Evolutionary conservation across 1,140 invertebrate genomes (phyloP).

Genomic region (Lepidurus arcticus): DNA sequence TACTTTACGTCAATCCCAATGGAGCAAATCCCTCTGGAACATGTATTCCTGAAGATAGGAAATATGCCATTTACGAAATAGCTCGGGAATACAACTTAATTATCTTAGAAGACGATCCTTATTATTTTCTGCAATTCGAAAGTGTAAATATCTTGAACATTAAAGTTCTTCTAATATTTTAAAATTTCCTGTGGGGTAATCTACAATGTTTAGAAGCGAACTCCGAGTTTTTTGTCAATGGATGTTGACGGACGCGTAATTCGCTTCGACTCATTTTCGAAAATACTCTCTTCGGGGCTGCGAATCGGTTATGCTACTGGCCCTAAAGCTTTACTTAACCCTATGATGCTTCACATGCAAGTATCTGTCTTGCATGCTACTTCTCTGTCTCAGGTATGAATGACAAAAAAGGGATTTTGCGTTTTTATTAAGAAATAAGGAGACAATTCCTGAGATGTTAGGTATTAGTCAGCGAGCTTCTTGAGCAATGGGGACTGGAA

Average conservation of each 20-base stretch:
- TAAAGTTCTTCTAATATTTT: not conserved
- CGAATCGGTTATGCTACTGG: conserved; percentile 66
- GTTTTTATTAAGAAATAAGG: not conserved
- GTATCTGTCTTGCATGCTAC: conserved; percentile 65
- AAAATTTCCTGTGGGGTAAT: not conserved
- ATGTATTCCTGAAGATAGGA: conserved; percentile 57
- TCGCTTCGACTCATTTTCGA: conserved; percentile 72
- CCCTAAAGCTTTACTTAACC: conserved; percentile 53
- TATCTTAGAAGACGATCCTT: conserved; percentile 76
- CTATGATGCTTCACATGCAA: conserved; percentile 63
- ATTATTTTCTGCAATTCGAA: conserved; percentile 66
- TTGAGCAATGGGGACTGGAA: conserved; percentile 56
- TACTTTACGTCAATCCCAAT: conserved; percentile 45
- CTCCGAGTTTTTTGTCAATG: conserved; percentile 64
- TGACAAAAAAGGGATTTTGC: not conserved
- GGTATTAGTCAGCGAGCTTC: conserved; percentile 57
- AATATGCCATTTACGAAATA: conserved; percentile 64
- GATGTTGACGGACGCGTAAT: conserved; percentile 70
- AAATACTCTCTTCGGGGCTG: conserved; percentile 66
- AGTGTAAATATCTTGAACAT: conserved; percentile 40
- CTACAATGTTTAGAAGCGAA: conserved; percentile 47
- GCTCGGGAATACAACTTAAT: conserved; percentile 68
- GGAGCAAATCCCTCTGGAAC: conserved; percentile 65
- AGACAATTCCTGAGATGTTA: conserved; percentile 40
- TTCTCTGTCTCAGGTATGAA: conserved; percentile 62